Base-by-base conservation (phyloP, 2,888 invertebrate genomes). In the Alloplasta piceator region DNA sequence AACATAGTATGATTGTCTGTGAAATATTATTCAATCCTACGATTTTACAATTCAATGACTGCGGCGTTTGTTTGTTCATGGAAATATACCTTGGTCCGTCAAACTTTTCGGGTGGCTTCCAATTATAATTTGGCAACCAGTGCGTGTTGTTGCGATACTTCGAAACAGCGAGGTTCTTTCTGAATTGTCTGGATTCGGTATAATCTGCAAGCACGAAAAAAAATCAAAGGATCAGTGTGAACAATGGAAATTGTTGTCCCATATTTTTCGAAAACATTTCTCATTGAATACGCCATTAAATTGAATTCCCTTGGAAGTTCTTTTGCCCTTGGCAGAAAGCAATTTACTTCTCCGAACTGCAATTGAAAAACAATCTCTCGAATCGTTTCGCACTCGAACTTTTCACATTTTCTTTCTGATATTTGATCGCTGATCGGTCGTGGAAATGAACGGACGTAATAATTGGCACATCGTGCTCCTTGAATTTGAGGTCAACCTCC, bases 71-170 rank as follows among this genome's bases (percentile, higher is more conserved):
- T 64, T 63, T 43, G 14, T 26, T 43, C 10, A 46, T n/a, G 4
- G 38, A 43, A 48, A 14, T 12, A 39, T 81, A 83, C 84, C 83
- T 85, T 26, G 72, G 76, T 41, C 70, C 78, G 63, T 80, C 10
- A 41, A 43, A 63, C 61, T 83, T 67, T 48, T 85, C 79, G 5
- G 68, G 79, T n/a, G 80, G 82, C 50, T 70, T 86, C 80, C 66
- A 78, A 43, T 39, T 78, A 73, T 83, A 80, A 79, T 84, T 78
- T 39, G 78, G 72, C 75, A 83, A 39, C 86, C 84, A 72, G 60
- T 71, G 52, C 5, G 75, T 61, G 50, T 80, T 74, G 12, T 84
- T 80, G 36, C 14, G 76, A 58, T 76, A 70, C 48, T 82, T 81
- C 5, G 84, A 83, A n/a, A 71, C 74, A 6, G 68, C 78, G 5